Percentiles rank a stretch among this genome's conserved stretches.
Conservation (phyloP, 2,113 vertebrate species). For the Pionites leucogaster region DNA sequence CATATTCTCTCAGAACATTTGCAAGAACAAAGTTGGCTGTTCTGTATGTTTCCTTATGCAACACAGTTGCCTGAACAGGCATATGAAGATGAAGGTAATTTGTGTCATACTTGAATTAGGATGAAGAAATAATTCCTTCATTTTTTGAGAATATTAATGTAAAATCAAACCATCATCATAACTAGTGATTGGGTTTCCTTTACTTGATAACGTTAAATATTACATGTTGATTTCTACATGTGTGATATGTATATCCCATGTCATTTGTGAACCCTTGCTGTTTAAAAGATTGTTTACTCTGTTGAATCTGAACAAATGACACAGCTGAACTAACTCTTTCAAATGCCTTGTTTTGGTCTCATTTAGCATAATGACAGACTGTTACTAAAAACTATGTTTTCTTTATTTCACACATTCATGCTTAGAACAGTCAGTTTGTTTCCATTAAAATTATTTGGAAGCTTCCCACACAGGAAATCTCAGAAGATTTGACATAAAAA, state of each 20-base stretch:
- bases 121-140: background rate
- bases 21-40: background rate
- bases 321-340: background rate
- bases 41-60: background rate
- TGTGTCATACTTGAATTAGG: background rate
- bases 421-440: background rate
- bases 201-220: background rate
- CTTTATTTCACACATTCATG: background rate
- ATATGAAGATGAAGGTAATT: background rate
- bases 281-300: background rate
- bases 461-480: background rate
- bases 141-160: background rate
- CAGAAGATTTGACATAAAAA: background rate
- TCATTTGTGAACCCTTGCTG: background rate
- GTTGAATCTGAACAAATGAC: background rate
- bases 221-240: background rate
- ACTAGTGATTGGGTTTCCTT: background rate
- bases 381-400: background rate
- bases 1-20: background rate
- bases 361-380: background rate
- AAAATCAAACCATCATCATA: background rate
- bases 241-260: background rate
- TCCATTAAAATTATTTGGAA: background rate
- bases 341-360: background rate
- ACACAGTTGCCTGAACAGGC: background rate